Percentiles rank a stretch among this genome's conserved stretches.
Evolutionary conservation across 2,113 vertebrate species (phyloP).

Genomic region (Oryzias javanicus): DNA sequence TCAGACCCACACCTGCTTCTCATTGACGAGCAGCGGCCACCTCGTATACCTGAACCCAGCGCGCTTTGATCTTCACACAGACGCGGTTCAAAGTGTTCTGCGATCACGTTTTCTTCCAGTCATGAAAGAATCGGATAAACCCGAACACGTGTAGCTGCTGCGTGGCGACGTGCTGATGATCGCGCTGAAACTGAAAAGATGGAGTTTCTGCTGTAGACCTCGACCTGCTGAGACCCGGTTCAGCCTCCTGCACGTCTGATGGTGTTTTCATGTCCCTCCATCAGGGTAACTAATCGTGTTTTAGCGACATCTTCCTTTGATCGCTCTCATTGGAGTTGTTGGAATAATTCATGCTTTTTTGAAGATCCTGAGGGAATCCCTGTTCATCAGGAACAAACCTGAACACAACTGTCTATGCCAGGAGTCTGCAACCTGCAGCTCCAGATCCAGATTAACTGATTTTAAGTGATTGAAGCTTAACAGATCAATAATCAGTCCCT

Average conservation of each 20-base stretch:
- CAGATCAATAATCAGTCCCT: too few species aligned
- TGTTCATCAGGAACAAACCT: too few species aligned
- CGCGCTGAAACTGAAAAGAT: background rate
- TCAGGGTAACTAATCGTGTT: too few species aligned
- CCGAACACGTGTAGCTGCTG: conserved; percentile 31
- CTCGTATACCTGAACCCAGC: conserved; percentile 34
- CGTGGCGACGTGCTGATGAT: conserved; percentile 9
- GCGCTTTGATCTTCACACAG: conserved; percentile 69
- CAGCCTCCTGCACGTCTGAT: background rate
- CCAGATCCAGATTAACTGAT: too few species aligned
- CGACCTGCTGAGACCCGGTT: rapidly evolving
- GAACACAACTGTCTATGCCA: too few species aligned
- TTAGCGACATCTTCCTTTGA: too few species aligned
- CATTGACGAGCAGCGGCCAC: conserved; percentile 57
- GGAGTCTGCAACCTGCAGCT: too few species aligned
- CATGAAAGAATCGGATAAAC: conserved; percentile 20
- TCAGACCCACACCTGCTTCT: conserved; percentile 71
- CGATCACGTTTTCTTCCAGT: conserved; percentile 50
- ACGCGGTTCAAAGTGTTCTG: conserved; percentile 47
- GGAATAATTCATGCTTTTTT: too few species aligned
- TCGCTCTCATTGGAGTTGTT: too few species aligned
- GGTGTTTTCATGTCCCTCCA: too few species aligned
- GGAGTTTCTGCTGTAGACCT: conserved; percentile 2
- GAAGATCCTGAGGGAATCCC: too few species aligned
- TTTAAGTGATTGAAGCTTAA: too few species aligned